Conservation (phyloP, 1,140 invertebrate genomes). For the Caenorhabditis brenneri region DNA sequence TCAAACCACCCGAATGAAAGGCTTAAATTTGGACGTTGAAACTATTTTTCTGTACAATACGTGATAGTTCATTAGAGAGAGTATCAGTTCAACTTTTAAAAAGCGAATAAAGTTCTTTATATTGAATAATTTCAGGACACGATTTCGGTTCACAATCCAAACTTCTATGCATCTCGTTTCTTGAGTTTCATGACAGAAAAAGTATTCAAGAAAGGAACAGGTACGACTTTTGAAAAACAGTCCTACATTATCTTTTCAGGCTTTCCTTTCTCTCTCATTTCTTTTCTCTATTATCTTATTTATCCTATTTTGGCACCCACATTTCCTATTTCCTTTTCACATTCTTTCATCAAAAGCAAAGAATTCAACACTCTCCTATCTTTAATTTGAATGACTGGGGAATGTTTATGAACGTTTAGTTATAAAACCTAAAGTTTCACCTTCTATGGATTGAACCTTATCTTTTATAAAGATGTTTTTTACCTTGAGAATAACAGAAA, state of each 20-base stretch:
- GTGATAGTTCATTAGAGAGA: too few relatives aligned
- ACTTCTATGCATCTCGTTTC: conserved; percentile 95
- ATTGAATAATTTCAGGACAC: conserved; percentile 80
- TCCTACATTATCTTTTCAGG: conserved; percentile 75
- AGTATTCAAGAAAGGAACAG: conserved; percentile 93
- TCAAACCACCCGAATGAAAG: too few relatives aligned
- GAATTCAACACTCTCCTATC: background rate
- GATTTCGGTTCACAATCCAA: conserved; percentile 93
- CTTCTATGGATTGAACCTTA: too few relatives aligned
- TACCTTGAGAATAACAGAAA: too few relatives aligned
- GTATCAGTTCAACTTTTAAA: too few relatives aligned
- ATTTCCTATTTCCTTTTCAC: background rate
- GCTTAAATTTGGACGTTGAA: too few relatives aligned
- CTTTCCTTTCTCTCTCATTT: background rate
- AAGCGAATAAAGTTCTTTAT: background rate
- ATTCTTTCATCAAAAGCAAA: background rate
- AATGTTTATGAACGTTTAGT: too few relatives aligned
- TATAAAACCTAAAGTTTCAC: too few relatives aligned
- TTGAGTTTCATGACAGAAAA: conserved; percentile 93
- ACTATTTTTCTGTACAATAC: too few relatives aligned
- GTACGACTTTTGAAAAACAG: conserved; percentile 32
- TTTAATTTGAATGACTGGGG: background rate
- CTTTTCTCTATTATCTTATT: background rate
- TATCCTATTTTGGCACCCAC: background rate
- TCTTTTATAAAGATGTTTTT: too few relatives aligned